Conservation (phyloP, 2,888 invertebrate genomes). For the Drosophila sordidula region DNA sequence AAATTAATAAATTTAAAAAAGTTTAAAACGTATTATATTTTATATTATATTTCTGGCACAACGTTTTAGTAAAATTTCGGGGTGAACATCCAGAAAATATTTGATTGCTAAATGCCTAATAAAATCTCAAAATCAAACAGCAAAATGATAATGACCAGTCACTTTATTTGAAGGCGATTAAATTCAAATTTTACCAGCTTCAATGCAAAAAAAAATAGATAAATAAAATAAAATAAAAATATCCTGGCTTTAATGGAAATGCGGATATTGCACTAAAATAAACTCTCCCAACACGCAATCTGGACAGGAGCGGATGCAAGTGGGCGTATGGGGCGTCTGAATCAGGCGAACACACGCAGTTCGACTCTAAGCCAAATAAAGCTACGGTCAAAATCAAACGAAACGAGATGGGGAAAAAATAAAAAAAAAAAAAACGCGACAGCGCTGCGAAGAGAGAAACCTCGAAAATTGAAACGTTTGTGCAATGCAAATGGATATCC, state of each 20-base stretch:
- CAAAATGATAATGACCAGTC: neutral
- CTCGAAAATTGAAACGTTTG: conserved; percentile 40
- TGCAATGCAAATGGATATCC: conserved; percentile 40
- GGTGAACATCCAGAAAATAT: neutral
- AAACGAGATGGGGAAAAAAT: conserved; percentile 39
- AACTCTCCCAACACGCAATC: conserved; percentile 21
- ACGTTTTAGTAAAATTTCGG: too few species aligned
- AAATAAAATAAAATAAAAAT: neutral
- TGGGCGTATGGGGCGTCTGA: neutral
- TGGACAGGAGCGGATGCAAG: neutral
- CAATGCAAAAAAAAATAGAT: neutral
- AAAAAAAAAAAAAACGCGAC: neutral
- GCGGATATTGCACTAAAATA: conserved; percentile 28
- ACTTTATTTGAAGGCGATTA: conserved; percentile 9
- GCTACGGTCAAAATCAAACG: conserved; percentile 63
- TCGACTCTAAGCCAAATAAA: conserved; percentile 65
- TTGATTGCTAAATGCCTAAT: neutral
- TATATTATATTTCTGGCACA: too few species aligned
- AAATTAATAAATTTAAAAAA: neutral
- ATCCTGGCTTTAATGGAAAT: conserved; percentile 19
- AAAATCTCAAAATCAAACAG: neutral
- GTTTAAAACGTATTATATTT: neutral
- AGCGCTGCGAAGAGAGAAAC: conserved; percentile 3
- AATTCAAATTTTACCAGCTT: neutral
- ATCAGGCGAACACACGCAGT: conserved; percentile 13